A percentile compares a stretch with the other conserved stretches of the same genome.
Evolutionary conservation across 2,797 vertebrate genomes (phyloP).

Genomic region (Acanthis flammea): DNA sequence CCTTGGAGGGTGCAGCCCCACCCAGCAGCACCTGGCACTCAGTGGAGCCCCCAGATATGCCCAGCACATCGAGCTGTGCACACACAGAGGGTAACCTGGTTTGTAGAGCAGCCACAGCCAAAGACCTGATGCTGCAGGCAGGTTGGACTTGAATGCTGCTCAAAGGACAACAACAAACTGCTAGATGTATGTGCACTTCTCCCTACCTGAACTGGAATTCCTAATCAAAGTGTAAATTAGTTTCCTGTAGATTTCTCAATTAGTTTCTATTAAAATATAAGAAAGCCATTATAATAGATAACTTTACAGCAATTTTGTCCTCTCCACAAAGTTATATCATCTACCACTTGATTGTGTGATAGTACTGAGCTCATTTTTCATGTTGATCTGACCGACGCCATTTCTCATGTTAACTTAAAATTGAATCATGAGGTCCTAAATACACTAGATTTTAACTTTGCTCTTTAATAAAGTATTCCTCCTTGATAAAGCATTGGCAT

Average conservation of each 20-base stretch:
- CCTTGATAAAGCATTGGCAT: background rate
- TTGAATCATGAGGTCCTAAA: background rate
- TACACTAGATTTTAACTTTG: background rate
- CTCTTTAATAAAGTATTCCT: background rate
- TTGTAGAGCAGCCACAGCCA: background rate
- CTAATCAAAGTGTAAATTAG: background rate
- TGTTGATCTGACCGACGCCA: background rate
- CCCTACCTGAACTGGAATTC: background rate
- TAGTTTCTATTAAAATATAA: background rate
- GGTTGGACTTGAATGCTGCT: background rate
- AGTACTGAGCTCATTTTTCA: background rate
- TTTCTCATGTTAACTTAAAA: background rate
- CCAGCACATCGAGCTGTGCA: fast-evolving
- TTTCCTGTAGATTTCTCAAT: background rate
- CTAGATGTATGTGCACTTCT: background rate
- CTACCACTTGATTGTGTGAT: background rate
- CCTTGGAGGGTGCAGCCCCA: fast-evolving
- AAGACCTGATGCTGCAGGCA: background rate
- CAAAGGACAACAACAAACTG: background rate
- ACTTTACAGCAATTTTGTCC: background rate
- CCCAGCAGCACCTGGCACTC: background rate
- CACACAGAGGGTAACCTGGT: background rate
- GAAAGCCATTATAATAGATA: background rate
- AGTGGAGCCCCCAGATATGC: fast-evolving
- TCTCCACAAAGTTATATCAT: background rate